Evolutionary conservation across 2,797 vertebrate species (phyloP).

Genomic region (Chrysocyon brachyurus): DNA sequence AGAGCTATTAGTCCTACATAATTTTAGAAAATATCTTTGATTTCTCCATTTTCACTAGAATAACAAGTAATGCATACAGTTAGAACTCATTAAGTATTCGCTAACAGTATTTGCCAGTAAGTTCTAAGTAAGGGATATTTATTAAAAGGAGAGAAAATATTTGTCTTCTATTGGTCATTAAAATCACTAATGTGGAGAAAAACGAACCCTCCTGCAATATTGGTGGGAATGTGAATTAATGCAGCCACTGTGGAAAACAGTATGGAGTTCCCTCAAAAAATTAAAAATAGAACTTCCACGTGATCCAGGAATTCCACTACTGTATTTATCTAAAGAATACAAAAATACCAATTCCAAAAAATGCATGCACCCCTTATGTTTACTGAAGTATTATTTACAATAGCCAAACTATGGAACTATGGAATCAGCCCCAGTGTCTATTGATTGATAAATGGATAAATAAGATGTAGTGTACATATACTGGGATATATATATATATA

Average conservation of each 20-base stretch:
- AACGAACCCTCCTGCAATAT: neutral
- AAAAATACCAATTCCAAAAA: neutral
- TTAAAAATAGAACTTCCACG: neutral
- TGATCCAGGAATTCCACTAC: neutral
- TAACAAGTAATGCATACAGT: neutral
- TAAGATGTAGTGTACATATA: neutral
- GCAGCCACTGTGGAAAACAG: neutral
- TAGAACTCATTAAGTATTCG: neutral
- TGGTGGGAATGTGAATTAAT: neutral
- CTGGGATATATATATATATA: too few species aligned
- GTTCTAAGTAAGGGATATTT: neutral
- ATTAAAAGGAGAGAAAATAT: neutral
- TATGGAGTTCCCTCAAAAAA: neutral
- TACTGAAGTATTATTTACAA: neutral
- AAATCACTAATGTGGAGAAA: neutral
- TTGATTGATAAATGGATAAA: neutral
- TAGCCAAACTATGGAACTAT: neutral
- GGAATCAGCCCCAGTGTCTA: neutral
- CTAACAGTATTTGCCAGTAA: neutral
- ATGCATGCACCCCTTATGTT: neutral
- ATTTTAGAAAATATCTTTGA: neutral
- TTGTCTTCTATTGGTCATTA: constrained; percentile 21
- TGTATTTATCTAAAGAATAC: neutral
- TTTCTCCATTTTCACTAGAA: neutral
- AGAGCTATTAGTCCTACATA: neutral